Evolutionary conservation across 2,797 vertebrate species (phyloP).

Genomic region (Sciurus vulgaris): DNA sequence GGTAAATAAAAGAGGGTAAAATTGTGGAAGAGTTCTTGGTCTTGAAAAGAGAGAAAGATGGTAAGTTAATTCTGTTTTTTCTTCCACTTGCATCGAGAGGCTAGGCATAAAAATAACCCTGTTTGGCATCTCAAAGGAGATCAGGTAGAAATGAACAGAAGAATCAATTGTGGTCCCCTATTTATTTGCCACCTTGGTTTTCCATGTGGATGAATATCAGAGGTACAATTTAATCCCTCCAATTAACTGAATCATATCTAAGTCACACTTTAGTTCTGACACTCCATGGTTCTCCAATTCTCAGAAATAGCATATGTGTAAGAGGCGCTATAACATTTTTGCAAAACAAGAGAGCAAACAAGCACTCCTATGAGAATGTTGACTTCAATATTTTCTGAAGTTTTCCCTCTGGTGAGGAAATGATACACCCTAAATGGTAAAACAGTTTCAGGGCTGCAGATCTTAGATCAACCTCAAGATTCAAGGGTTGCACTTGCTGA

Average conservation of each 20-base stretch:
- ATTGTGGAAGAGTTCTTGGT: background rate
- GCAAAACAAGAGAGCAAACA: constrained; percentile 59
- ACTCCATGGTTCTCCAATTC: background rate
- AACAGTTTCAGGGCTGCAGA: background rate
- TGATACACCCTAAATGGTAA: background rate
- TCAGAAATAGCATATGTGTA: constrained; percentile 30
- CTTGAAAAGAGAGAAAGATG: background rate
- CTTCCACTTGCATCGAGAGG: background rate
- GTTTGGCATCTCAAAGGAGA: constrained; percentile 1
- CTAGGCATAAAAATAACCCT: background rate
- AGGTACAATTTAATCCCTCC: background rate
- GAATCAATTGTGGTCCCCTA: background rate
- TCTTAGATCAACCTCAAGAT: constrained; percentile 17
- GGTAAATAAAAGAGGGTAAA: background rate
- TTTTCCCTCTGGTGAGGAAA: constrained; percentile 34
- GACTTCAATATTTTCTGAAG: constrained; percentile 69
- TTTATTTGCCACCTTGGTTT: background rate
- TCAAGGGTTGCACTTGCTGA: constrained; percentile 27
- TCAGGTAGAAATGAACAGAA: background rate
- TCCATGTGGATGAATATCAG: background rate
- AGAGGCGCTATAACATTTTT: constrained; percentile 51
- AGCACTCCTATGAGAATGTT: background rate
- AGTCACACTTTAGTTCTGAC: background rate
- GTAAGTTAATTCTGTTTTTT: background rate
- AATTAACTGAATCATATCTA: constrained; percentile 34